phyloP scores from a whole-genome alignment of 2,888 invertebrate genomes.

The Lordiphosa andalusiaca region DNA sequence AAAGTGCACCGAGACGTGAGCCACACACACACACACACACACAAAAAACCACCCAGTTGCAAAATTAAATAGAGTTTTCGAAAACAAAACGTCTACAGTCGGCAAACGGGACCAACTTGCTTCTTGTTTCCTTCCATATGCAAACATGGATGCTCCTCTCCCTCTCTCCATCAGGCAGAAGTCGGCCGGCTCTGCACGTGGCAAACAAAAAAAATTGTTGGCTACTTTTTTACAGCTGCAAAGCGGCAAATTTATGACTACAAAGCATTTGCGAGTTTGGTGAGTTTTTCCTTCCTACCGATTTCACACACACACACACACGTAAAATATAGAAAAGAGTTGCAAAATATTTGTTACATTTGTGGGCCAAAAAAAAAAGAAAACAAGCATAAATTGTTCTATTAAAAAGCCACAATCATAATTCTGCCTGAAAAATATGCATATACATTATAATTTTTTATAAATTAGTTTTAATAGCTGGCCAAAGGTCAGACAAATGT shows the following conservation, averaged over 20 bases:
- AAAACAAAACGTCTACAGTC: slow-evolving; percentile 66
- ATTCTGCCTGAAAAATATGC: slow-evolving; percentile 38
- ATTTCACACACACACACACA: slow-evolving; percentile 48
- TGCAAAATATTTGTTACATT: slow-evolving; percentile 25
- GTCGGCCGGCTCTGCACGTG: slow-evolving; percentile 64
- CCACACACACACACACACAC: no score
- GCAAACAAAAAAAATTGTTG: slow-evolving; percentile 57
- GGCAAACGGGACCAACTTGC: slow-evolving; percentile 21
- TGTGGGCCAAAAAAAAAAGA: background rate
- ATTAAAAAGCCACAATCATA: slow-evolving; percentile 58
- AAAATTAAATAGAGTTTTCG: slow-evolving; percentile 73
- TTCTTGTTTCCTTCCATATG: slow-evolving; percentile 39
- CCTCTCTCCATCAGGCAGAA: slow-evolving; percentile 31
- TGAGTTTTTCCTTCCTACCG: slow-evolving; percentile 44
- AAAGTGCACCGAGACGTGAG: slow-evolving; percentile 52
- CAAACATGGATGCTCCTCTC: slow-evolving; percentile 19
- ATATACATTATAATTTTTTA: slow-evolving; percentile 28
- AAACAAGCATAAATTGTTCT: slow-evolving; percentile 48
- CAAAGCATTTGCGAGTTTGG: slow-evolving; percentile 58
- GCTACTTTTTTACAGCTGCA: slow-evolving; percentile 62
- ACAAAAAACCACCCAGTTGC: slow-evolving; percentile 27
- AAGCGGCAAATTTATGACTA: slow-evolving; percentile 66
- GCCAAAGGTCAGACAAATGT: slow-evolving; percentile 14
- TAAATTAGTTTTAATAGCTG: slow-evolving; percentile 50
- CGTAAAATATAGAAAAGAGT: slow-evolving; percentile 32